Conservation (phyloP, 2,113 vertebrate species). For the Hippolais icterina region DNA sequence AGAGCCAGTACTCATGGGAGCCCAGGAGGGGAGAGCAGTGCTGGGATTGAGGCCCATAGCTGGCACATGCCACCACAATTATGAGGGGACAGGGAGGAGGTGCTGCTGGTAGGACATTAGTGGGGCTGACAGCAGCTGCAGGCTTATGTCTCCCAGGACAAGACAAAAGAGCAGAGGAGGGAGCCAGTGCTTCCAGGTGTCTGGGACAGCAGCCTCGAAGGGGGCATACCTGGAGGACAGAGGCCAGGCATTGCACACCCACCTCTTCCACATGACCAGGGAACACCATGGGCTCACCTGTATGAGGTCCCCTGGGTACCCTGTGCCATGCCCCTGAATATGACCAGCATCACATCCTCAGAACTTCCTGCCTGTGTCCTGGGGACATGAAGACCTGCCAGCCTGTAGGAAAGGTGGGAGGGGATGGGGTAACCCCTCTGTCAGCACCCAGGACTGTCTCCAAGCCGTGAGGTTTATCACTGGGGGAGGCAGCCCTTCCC, state of each 20-base stretch:
- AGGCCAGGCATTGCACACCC: neutral
- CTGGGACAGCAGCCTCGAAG: neutral
- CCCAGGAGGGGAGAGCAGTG: neutral
- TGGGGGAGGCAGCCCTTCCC: neutral
- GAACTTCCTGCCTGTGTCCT: neutral
- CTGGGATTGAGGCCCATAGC: neutral
- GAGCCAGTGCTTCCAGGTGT: neutral
- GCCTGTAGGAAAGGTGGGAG: neutral
- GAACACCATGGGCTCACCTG: neutral
- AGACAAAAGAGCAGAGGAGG: neutral
- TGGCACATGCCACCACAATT: fast-evolving
- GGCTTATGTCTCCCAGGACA: neutral
- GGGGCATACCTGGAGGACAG: neutral
- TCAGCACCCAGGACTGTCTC: neutral
- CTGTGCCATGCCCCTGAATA: neutral
- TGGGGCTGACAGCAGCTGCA: neutral
- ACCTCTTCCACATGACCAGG: fast-evolving
- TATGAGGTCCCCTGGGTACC: neutral
- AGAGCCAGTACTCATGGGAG: neutral
- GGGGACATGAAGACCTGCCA: neutral
- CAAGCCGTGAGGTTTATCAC: fast-evolving
- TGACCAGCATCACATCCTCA: neutral
- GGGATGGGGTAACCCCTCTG: neutral
- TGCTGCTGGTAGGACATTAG: neutral
- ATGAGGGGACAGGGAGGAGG: neutral